phyloP scores from a whole-genome alignment of 1,140 invertebrate species.

The Aphelenchoides fujianensis region DNA sequence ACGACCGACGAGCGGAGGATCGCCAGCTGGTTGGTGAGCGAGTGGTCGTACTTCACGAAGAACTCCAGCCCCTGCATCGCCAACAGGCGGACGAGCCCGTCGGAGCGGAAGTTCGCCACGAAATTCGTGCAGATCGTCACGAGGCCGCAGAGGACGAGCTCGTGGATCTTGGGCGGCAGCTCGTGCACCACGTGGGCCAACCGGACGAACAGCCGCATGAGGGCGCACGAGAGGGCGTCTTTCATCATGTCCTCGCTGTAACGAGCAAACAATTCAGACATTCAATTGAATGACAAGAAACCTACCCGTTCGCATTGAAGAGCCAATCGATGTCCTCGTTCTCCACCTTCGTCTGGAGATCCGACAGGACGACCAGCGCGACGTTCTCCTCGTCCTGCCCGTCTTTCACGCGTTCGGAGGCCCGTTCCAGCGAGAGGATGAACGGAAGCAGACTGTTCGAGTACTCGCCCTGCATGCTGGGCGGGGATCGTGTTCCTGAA shows the following conservation, averaged over 20 bases:
- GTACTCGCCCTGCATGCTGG: too few species aligned
- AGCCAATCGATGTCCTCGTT: slow-evolving; percentile 5
- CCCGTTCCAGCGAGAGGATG: not conserved
- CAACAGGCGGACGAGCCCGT: not conserved
- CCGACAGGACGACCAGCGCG: not conserved
- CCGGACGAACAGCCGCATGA: slow-evolving; percentile 21
- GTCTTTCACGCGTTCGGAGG: not conserved
- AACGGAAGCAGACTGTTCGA: too few species aligned
- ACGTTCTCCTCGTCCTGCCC: not conserved
- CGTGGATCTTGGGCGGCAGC: slow-evolving; percentile 22
- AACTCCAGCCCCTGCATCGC: not conserved
- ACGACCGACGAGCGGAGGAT: not conserved
- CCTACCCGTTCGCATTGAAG: slow-evolving; percentile 1
- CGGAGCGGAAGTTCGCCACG: not conserved
- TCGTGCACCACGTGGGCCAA: slow-evolving; percentile 27
- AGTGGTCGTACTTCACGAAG: slow-evolving; percentile 7
- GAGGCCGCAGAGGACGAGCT: slow-evolving; percentile 41
- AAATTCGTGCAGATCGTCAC: slow-evolving; percentile 28
- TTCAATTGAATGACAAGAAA: not conserved
- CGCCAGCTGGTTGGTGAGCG: not conserved
- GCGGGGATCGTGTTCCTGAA: too few species aligned
- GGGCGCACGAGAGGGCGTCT: slow-evolving; percentile 25
- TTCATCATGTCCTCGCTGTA: slow-evolving; percentile 21
- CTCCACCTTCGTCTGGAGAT: slow-evolving; percentile 7
- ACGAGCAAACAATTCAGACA: slow-evolving; percentile 11